These are phyloP conservation scores for Triops longicaudatus DNA, from an alignment of 1,140 invertebrate genomes.

Conservation along the genomic window DNA sequence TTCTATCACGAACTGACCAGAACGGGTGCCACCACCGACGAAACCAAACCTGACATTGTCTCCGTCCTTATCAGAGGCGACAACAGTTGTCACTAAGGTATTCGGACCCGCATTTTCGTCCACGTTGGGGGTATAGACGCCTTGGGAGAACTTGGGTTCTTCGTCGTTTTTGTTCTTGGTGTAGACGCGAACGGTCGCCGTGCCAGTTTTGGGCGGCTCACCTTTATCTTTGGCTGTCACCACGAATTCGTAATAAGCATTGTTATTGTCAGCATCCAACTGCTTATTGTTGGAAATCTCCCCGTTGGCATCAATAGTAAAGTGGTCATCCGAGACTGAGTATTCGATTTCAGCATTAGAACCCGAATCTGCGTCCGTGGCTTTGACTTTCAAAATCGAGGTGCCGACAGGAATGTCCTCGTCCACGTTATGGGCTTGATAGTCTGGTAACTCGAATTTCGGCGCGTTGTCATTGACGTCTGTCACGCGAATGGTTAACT, in stretches of 20 bases:
- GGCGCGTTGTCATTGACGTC: slow-evolving; percentile 92
- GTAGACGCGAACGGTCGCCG: slow-evolving; percentile 83
- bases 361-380: slow-evolving; percentile 84
- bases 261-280: slow-evolving; percentile 88
- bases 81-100: slow-evolving; percentile 85
- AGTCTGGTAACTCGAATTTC: slow-evolving; percentile 89
- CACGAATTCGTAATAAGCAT: slow-evolving; percentile 89
- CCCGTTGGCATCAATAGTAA: slow-evolving; percentile 81
- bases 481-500: slow-evolving; percentile 83
- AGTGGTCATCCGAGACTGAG: slow-evolving; percentile 83
- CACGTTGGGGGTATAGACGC: slow-evolving; percentile 91
- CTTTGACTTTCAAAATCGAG: slow-evolving; percentile 82
- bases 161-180: slow-evolving; percentile 95
- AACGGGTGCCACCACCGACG: slow-evolving; percentile 76
- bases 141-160: slow-evolving; percentile 90
- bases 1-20: slow-evolving; percentile 89
- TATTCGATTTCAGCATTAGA: slow-evolving; percentile 90
- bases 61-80: slow-evolving; percentile 90
- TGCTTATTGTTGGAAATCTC: slow-evolving; percentile 88
- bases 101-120: slow-evolving; percentile 91
- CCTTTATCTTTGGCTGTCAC: slow-evolving; percentile 89
- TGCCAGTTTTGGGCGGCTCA: slow-evolving; percentile 81
- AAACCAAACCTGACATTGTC: slow-evolving; percentile 91
- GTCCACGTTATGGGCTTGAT: slow-evolving; percentile 89
- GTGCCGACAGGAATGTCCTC: slow-evolving; percentile 86